Evolutionary conservation across 2,797 vertebrate species (phyloP).

Genomic region (Cirrhinus mrigala): DNA sequence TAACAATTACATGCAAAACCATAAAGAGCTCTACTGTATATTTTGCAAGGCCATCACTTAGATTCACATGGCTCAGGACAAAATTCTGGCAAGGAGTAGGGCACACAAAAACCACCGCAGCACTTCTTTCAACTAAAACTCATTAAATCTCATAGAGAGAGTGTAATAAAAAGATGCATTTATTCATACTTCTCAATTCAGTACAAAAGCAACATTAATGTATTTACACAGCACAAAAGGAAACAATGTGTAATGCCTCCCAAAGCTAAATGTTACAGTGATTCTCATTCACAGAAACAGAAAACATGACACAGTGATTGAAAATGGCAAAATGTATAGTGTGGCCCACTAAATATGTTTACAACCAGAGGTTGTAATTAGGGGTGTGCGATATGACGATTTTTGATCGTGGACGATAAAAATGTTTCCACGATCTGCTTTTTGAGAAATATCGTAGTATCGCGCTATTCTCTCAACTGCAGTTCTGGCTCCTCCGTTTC

Average conservation of each 20-base stretch:
- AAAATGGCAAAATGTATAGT: not conserved
- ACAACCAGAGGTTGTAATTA: not conserved
- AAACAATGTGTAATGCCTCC: not conserved
- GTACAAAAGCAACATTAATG: not conserved
- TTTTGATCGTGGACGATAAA: no score
- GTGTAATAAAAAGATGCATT: not conserved
- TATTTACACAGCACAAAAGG: not conserved
- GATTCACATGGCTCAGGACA: not conserved
- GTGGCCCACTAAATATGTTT: not conserved
- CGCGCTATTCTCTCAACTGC: no score
- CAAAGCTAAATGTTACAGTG: not conserved
- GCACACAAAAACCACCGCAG: not conserved
- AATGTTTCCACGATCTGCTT: no score
- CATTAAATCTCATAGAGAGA: not conserved
- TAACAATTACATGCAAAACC: not conserved
- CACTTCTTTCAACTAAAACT: not conserved
- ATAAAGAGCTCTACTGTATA: not conserved
- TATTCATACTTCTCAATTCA: not conserved
- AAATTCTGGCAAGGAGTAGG: not conserved
- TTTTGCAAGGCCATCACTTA: not conserved
- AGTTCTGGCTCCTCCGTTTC: no score
- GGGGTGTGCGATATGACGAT: no score
- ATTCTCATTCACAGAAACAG: not conserved
- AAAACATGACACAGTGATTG: not conserved
- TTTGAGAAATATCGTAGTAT: no score